These are phyloP conservation scores for Psittacus erithacus DNA, from an alignment of 2,113 vertebrate species.

Conservation along the genomic window DNA sequence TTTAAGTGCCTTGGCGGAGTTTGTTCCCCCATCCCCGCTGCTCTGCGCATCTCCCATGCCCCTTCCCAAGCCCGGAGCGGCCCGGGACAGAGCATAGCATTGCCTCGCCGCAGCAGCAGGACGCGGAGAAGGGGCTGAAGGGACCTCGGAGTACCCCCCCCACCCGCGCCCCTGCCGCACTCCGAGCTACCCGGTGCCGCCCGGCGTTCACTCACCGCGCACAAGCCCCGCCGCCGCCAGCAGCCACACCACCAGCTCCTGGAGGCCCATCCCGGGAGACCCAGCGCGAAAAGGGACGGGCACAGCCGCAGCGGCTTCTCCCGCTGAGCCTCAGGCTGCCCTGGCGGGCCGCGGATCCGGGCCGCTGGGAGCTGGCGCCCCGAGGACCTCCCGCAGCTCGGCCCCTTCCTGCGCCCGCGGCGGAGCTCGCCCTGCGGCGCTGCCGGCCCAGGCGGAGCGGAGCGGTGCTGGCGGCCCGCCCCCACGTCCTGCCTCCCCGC, in stretches of 20 bases:
- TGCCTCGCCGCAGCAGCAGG: not conserved
- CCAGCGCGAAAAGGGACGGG: not conserved
- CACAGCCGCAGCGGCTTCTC: not conserved
- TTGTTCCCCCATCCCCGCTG: not conserved
- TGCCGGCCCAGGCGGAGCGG: not conserved
- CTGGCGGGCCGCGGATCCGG: not conserved
- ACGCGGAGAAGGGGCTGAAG: not conserved
- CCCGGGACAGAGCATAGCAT: not conserved
- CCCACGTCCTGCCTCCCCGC: slow-evolving; percentile 25
- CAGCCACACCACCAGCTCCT: slow-evolving; percentile 65
- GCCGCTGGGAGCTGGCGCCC: not conserved
- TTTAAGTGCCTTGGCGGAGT: not conserved
- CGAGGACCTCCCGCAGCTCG: not conserved
- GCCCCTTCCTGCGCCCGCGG: not conserved
- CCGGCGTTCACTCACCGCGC: slow-evolving; percentile 63
- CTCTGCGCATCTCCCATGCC: not conserved
- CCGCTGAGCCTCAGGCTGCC: not conserved
- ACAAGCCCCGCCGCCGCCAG: slow-evolving; percentile 64
- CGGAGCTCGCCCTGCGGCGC: slow-evolving; percentile 8
- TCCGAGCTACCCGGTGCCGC: not conserved
- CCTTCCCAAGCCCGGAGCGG: not conserved
- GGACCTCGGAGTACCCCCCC: not conserved
- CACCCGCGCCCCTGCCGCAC: not conserved
- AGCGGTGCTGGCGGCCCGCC: not conserved
- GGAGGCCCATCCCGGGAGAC: slow-evolving; percentile 61